Evolutionary conservation across 2,797 vertebrate species (phyloP), one percentile per base, ranked within the genome.

Genomic region (Triplophysa yarkandensis): DNA sequence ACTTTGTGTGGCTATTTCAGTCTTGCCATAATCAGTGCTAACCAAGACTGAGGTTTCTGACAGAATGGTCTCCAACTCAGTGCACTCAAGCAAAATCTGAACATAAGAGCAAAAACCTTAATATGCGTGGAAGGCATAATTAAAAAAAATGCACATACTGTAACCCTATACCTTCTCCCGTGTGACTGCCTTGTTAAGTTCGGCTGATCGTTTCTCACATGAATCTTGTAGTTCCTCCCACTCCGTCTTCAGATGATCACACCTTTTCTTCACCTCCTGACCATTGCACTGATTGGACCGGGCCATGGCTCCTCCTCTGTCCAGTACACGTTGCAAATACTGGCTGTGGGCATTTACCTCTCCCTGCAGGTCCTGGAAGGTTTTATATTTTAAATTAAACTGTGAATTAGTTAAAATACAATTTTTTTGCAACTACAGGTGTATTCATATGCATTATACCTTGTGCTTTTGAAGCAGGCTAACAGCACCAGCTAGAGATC

Each of bases 391-490:
- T n/a, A n/a, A n/a, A n/a, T n/a, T n/a, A n/a, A n/a, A n/a, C n/a
- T n/a, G n/a, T n/a, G n/a, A n/a, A n/a, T n/a, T n/a, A n/a, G n/a
- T n/a, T n/a, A n/a, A n/a, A n/a, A n/a, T n/a, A n/a, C n/a, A n/a
- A n/a, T n/a, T n/a, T n/a, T 46, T 57, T 16, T 50, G 19, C 32
- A 21, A 48, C 61, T 27, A 28, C 1, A 34, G 10, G 44, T 65
- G 19, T 52, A 46, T 17, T 21, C 19, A 3, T 64, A 14, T 25
- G 23, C 10, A 8, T 54, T 44, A 27, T 86, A 95, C 95, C 94
- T 94, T 92, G 78, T 96, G 94, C 77, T 95, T 95, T 77, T 88
- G 88, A 81, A 90, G 46, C 46, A 94, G 90, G 79, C 83, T 92
- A 86, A 89, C 86, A 66, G 92, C 91, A 41, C 83, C 87, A 6